These are phyloP conservation scores for Ophioderma brevispina DNA, from an alignment of 35 echinoderm and acorn worm species.

Conservation along the genomic window DNA sequence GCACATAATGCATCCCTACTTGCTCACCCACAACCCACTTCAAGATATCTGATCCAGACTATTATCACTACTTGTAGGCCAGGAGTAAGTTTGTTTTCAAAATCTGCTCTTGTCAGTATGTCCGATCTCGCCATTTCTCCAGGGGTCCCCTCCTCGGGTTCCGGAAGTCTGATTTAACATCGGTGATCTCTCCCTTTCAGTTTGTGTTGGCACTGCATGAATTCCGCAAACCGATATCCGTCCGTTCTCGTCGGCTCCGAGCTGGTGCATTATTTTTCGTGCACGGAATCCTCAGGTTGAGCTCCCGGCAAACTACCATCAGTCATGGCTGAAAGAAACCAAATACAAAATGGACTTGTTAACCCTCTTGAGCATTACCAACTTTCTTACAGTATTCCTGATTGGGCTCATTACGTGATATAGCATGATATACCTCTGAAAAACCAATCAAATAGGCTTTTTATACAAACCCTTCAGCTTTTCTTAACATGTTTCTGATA, in stretches of 20 bases:
- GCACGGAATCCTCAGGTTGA: slow-evolving; percentile 72
- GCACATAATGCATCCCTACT: too few relatives aligned
- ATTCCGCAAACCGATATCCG: slow-evolving; percentile 68
- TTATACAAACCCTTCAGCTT: too few relatives aligned
- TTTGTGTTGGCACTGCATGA: slow-evolving; percentile 55
- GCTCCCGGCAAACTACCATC: slow-evolving; percentile 62
- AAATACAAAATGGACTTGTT: too few relatives aligned
- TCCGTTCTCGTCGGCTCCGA: slow-evolving; percentile 55
- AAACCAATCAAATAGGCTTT: too few relatives aligned
- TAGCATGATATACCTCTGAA: too few relatives aligned
- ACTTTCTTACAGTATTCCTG: too few relatives aligned
- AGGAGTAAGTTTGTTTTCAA: slow-evolving; percentile 46
- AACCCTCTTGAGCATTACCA: too few relatives aligned
- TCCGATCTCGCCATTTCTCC: slow-evolving; percentile 29
- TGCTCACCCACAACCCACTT: too few relatives aligned
- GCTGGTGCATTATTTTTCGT: slow-evolving; percentile 70
- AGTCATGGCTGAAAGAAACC: slow-evolving; percentile 61
- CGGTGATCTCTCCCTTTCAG: slow-evolving; percentile 51
- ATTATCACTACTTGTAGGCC: slow-evolving; percentile 76
- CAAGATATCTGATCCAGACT: slow-evolving; percentile 51
- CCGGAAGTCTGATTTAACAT: neutral
- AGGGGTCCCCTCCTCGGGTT: neutral
- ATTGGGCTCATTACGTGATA: too few relatives aligned
- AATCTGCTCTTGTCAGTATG: slow-evolving; percentile 50
- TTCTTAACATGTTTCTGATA: too few relatives aligned